phyloP scores from a whole-genome alignment of 2,888 invertebrate species.

The Bombyx huttoni region DNA sequence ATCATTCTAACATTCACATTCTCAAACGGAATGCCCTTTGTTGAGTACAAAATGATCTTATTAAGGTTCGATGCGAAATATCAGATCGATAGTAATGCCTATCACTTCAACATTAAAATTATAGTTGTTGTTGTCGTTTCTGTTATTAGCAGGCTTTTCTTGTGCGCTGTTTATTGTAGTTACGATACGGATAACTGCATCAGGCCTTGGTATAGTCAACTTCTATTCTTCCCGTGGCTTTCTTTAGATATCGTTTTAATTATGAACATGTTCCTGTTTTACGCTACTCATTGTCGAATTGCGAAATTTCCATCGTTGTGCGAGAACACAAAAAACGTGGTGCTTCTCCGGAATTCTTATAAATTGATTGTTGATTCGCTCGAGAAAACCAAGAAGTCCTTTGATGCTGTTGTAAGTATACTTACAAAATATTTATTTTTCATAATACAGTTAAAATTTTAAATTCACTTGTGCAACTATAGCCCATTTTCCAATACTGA shows the following conservation, averaged over 20 bases:
- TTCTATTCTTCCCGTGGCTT: not conserved
- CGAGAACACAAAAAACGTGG: not conserved
- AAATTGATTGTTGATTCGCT: not conserved
- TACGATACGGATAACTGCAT: not conserved
- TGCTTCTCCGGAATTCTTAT: not conserved
- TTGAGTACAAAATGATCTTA: not conserved
- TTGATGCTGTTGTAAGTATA: not conserved
- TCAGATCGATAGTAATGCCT: not conserved
- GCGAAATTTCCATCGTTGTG: not conserved
- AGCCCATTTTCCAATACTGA: too few relatives aligned
- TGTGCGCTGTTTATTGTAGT: not conserved
- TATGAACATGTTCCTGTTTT: not conserved
- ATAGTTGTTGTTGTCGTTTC: not conserved
- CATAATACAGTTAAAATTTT: too few relatives aligned
- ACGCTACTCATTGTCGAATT: not conserved
- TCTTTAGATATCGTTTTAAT: not conserved
- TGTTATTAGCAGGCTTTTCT: not conserved
- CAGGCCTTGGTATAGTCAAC: not conserved
- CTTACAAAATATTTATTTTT: not conserved
- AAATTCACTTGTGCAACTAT: too few relatives aligned
- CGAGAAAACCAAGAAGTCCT: not conserved
- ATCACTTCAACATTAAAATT: not conserved
- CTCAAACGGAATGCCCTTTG: not conserved
- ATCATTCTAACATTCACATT: not conserved
- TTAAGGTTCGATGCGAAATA: not conserved